Percentiles rank a stretch among this genome's conserved stretches.
These are phyloP conservation scores for Coregonus sp. DNA, from an alignment of 2,797 vertebrate species.

Conservation along the genomic window DNA sequence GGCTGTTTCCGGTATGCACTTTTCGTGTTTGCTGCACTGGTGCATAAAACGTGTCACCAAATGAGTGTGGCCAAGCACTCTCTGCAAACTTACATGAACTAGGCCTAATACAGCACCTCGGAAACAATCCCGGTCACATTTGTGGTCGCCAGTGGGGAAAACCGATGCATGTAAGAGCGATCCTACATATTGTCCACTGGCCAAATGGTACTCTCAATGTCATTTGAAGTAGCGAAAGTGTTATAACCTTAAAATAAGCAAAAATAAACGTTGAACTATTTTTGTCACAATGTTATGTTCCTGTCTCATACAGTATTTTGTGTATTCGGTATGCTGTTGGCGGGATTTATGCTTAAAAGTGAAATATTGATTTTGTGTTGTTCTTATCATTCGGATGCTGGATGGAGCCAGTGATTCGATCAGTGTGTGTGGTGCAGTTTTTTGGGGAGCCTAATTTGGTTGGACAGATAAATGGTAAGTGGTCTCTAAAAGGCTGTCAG, in stretches of 20 bases:
- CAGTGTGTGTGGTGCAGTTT: slow-evolving; percentile 52
- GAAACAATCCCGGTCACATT: slow-evolving; percentile 39
- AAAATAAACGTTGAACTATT: background rate
- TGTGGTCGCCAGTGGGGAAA: slow-evolving; percentile 8
- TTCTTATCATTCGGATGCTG: slow-evolving; percentile 39
- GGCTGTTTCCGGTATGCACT: slow-evolving; percentile 71
- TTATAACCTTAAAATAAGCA: slow-evolving; percentile 17
- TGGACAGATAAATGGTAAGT: slow-evolving; percentile 71
- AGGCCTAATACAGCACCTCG: slow-evolving; percentile 10
- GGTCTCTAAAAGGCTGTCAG: slow-evolving; percentile 76
- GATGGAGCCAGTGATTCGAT: slow-evolving; percentile 64
- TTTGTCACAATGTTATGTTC: slow-evolving; percentile 11
- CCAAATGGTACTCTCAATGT: slow-evolving; percentile 35
- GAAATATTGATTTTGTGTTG: slow-evolving; percentile 70
- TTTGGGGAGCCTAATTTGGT: slow-evolving; percentile 58
- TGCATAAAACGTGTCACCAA: slow-evolving; percentile 66
- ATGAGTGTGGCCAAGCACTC: slow-evolving; percentile 56
- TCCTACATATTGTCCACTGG: slow-evolving; percentile 34
- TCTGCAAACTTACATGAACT: slow-evolving; percentile 32
- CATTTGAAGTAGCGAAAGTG: slow-evolving; percentile 22
- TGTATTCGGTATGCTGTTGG: slow-evolving; percentile 31
- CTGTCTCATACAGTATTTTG: background rate
- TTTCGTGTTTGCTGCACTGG: slow-evolving; percentile 74
- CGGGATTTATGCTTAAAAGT: slow-evolving; percentile 57
- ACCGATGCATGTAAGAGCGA: slow-evolving; percentile 36